Conservation (phyloP, 2,113 vertebrate genomes). For the Strix uralensis region DNA sequence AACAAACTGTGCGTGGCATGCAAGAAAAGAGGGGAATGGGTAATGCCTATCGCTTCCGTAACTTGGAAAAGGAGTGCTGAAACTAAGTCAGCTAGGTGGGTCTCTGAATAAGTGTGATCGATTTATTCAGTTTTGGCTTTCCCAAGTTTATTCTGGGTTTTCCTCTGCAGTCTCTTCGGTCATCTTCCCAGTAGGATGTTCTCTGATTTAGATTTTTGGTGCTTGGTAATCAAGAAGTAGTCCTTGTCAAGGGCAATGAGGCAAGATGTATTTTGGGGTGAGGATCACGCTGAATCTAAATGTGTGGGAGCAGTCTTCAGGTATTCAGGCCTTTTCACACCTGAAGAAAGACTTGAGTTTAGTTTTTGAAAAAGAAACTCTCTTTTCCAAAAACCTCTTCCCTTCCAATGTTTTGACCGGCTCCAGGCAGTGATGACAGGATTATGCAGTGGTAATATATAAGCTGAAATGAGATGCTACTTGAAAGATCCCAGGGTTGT, state of each 20-base stretch:
- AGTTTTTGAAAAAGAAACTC: not conserved
- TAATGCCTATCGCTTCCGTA: accelerated
- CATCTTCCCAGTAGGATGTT: not conserved
- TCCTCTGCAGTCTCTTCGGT: not conserved
- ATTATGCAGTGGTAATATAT: not conserved
- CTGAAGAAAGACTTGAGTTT: not conserved
- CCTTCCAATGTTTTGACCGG: not conserved
- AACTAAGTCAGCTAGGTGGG: not conserved
- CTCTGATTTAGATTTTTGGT: not conserved
- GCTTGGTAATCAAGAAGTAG: not conserved
- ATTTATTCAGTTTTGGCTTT: not conserved
- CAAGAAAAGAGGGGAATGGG: not conserved
- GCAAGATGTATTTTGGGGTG: not conserved
- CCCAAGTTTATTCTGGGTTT: not conserved
- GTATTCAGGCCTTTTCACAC: not conserved
- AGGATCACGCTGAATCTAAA: not conserved
- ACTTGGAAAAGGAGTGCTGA: not conserved
- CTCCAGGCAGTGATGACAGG: not conserved
- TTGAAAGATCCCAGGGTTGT: not conserved
- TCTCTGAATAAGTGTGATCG: not conserved
- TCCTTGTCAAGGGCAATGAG: not conserved
- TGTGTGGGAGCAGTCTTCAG: not conserved
- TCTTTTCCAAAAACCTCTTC: not conserved
- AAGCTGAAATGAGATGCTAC: not conserved
- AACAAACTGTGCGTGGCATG: not conserved